These are phyloP conservation scores for Sakesphorus luctuosus DNA, from an alignment of 2,113 vertebrate genomes.

Conservation along the genomic window DNA sequence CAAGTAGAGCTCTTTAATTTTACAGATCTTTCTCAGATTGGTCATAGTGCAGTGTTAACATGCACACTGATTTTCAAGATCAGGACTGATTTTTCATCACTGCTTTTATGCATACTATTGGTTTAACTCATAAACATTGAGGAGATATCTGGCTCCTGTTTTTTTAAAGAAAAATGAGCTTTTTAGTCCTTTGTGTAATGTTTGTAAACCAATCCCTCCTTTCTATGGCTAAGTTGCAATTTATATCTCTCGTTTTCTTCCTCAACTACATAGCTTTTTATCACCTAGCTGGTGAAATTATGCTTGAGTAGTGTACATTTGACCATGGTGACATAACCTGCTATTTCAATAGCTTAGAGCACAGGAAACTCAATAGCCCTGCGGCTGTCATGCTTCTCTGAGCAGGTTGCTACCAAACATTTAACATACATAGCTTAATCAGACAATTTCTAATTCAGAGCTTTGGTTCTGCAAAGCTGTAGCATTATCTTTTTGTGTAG, in stretches of 20 bases:
- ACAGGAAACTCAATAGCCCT: neutral
- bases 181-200: neutral
- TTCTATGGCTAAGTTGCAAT: neutral
- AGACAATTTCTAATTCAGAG: neutral
- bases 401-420: slow-evolving; percentile 16
- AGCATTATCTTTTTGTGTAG: neutral
- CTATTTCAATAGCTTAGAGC: neutral
- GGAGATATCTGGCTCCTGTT: neutral
- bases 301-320: neutral
- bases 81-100: neutral
- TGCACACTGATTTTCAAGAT: neutral
- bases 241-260: neutral
- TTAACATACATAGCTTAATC: neutral
- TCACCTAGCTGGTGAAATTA: neutral
- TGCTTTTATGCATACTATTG: neutral
- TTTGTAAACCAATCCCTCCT: neutral
- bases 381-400: neutral
- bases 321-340: neutral
- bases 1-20: neutral
- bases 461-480: neutral
- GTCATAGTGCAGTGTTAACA: neutral
- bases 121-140: neutral
- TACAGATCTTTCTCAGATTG: neutral
- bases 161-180: neutral
- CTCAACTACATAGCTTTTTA: neutral